A percentile compares a stretch with the other conserved stretches of the same genome.
These are phyloP conservation scores for Lasioglossum calceatum DNA, from an alignment of 2,888 invertebrate species.

Conservation along the genomic window DNA sequence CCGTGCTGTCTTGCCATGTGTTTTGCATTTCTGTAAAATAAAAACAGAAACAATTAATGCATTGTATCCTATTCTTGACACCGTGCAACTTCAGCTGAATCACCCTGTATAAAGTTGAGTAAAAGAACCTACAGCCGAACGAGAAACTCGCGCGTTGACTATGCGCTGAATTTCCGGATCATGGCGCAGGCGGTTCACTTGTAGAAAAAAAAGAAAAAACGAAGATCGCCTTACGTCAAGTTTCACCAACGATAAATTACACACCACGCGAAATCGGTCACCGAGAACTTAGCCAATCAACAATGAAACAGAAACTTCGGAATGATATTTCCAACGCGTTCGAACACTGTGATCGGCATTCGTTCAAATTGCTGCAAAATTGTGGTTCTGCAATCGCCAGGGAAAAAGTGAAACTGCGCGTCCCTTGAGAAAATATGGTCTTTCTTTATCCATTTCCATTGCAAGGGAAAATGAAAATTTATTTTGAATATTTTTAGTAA, in stretches of 20 bases:
- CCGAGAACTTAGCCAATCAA: conserved; percentile 20
- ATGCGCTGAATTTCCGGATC: conserved; percentile 29
- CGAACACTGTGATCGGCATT: neutral
- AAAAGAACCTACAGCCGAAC: neutral
- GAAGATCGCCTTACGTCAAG: conserved; percentile 45
- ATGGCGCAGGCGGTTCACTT: conserved; percentile 3
- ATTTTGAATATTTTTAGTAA: no score
- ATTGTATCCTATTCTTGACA: no score
- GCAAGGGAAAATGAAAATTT: neutral
- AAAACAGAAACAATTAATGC: no score
- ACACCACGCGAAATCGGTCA: conserved; percentile 44
- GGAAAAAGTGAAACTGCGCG: neutral
- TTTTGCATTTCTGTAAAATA: neutral
- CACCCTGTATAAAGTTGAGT: no score
- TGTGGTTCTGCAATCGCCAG: neutral
- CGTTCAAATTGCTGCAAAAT: neutral
- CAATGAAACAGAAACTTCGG: conserved; percentile 29
- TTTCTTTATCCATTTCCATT: neutral
- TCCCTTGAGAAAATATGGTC: neutral
- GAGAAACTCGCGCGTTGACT: conserved; percentile 2
- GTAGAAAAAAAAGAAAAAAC: neutral
- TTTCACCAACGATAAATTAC: conserved; percentile 52
- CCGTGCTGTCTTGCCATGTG: neutral
- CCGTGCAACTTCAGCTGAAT: no score
- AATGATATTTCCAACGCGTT: conserved; percentile 16